These are phyloP conservation scores for rabbit (Oryctolagus cuniculus) DNA, from an alignment of 2,113 vertebrate genomes.

Conservation along the genomic window DNA sequence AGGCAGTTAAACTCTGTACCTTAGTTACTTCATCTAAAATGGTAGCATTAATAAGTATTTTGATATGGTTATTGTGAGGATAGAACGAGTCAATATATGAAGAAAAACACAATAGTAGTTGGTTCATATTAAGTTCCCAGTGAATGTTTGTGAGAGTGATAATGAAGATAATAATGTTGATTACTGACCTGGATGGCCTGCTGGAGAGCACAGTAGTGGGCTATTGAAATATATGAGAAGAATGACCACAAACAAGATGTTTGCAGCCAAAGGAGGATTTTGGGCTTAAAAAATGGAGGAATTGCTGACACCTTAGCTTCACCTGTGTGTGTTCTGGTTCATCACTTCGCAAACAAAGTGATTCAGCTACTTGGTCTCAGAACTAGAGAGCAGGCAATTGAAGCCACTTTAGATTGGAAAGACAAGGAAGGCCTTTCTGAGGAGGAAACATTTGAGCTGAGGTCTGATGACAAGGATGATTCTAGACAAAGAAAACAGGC, in stretches of 20 bases:
- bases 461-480: background rate
- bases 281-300: background rate
- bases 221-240: background rate
- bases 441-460: background rate
- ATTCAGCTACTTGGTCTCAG: slow-evolving; percentile 42
- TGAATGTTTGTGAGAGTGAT: background rate
- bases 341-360: background rate
- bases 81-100: slow-evolving; percentile 25
- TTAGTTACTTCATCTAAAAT: slow-evolving; percentile 15
- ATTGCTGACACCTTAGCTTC: background rate
- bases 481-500: background rate
- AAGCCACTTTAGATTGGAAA: background rate
- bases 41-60: slow-evolving; percentile 36
- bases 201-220: background rate
- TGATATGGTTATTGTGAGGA: background rate
- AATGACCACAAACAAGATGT: slow-evolving; percentile 8
- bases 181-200: background rate
- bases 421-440: background rate
- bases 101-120: background rate
- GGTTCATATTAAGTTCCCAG: background rate
- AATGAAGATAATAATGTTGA: background rate
- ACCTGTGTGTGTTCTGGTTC: background rate
- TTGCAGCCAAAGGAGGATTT: background rate
- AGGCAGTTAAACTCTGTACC: background rate
- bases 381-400: background rate